phyloP scores from a whole-genome alignment of 2,113 vertebrate species.

The Emydocephalus ijimae region DNA sequence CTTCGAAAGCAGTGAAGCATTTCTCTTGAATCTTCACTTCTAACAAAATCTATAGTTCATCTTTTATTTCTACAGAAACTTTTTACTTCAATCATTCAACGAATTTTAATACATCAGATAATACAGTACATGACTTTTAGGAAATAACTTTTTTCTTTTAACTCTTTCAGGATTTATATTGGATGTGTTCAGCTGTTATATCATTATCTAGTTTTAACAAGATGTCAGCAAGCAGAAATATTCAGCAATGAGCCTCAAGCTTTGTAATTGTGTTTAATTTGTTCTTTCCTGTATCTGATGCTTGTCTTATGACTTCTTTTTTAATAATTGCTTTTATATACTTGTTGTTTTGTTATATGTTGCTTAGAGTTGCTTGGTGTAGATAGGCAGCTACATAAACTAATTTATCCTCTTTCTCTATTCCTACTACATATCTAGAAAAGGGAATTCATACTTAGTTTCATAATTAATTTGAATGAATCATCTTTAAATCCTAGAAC shows the following conservation, averaged over 20 bases:
- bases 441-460: neutral
- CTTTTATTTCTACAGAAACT: slow-evolving; percentile 4
- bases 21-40: slow-evolving; percentile 1
- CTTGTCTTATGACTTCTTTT: too few species aligned
- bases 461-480: neutral
- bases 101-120: neutral
- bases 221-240: neutral
- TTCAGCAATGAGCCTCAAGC: neutral
- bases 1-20: slow-evolving; percentile 18
- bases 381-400: too few species aligned
- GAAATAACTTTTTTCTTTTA: neutral
- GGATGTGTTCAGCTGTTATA: neutral
- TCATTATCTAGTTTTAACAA: neutral
- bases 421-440: neutral
- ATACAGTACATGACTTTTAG: neutral
- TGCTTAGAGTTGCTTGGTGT: too few species aligned
- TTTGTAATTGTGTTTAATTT: too few species aligned
- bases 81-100: neutral
- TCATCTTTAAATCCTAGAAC: neutral
- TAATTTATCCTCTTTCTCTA: neutral
- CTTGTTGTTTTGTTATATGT: too few species aligned
- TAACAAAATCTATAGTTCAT: slow-evolving; percentile 23
- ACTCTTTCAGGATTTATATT: neutral
- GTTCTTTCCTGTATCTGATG: too few species aligned
- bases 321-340: too few species aligned